Base-by-base conservation (phyloP, 2,888 invertebrate species). In the Platerodrilus igneus region DNA sequence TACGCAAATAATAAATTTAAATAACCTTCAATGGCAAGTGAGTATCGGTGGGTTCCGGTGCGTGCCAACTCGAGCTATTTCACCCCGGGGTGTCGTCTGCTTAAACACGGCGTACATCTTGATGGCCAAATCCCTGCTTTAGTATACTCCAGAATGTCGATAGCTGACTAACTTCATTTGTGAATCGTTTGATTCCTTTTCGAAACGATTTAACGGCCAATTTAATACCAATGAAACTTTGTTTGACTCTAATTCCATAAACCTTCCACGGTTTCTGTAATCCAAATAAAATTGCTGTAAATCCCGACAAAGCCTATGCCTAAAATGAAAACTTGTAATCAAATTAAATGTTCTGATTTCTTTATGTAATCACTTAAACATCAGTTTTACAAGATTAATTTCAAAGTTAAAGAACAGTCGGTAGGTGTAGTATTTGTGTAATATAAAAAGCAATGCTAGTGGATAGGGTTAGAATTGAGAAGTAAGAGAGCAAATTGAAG, bases 91-190 rank as follows among this genome's bases (percentile, higher is more conserved):
- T 63, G 62, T 63, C 61, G 62, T 66, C 62, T 52, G 57, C 62
- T 65, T 65, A 66, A 66, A 64, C 66, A 64, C 62, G 63, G 56
- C 63, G 65, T 64, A 66, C 66, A 65, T 67, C 66, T 63, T 64
- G 66, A 66, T 66, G 62, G 63, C 61, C 64, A 58, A 66, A 66
- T 64, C 64, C 64, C 60, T 60, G 62, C 60, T 63, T 65, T 60
- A 63, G 62, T 55, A 35, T 30, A 53, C 59, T 55, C 54, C 53
- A 57, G 62, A 59, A 63, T 62, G 63, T 62, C 63, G 62, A 64
- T 64, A 64, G 59, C 58, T 53, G 52, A 57, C 56, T 57, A 58
- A 57, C 57, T 62, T 60, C 58, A 58, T 61, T 62, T 60, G 53
- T 60, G 59, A 60, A 51, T 23, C 36, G 37, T 40, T 40, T 40